Base-by-base conservation (phyloP, 2,888 invertebrate species). In the Serripes groenlandicus region DNA sequence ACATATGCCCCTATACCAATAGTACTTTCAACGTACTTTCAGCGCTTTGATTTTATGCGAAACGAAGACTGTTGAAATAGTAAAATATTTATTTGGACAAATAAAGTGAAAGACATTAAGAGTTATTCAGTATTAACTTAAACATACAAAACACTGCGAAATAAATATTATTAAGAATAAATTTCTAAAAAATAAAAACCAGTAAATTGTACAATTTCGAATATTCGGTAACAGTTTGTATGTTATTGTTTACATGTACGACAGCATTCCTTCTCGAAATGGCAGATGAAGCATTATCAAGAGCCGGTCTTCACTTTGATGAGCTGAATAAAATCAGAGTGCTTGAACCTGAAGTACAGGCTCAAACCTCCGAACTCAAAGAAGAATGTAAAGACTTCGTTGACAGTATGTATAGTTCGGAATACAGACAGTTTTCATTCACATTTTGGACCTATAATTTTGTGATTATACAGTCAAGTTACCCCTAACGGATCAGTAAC, bases 361-460 rank as follows among this genome's bases (percentile, higher is more conserved):
- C 96, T 90, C 97, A 98, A 94, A 97, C 98, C 2, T 96, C 96
- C 81, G 97, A 98, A 94, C 95, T 98, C 71, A 97, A 97, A 94
- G 97, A 97, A 90, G 97, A 97, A 93, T 98, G 98, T 94, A 96
- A 97, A 92, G 97, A 97, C 91, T 99, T 98, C 94, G 96, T 97
- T 69, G 96, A 97, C 92, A 98, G 98, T 98, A 95, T 96, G 96
- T n/a, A n/a, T n/a, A n/a, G n/a, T n/a, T n/a, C n/a, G n/a, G n/a
- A n/a, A n/a, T n/a, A n/a, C n/a, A n/a, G n/a, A n/a, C n/a, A n/a
- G n/a, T n/a, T n/a, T n/a, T n/a, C n/a, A n/a, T n/a, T n/a, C n/a
- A n/a, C n/a, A n/a, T n/a, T n/a, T n/a, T n/a, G n/a, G n/a, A n/a
- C n/a, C n/a, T n/a, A n/a, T n/a, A n/a, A n/a, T n/a, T n/a, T n/a